Conservation (phyloP, 1,140 invertebrate genomes). For the Papilio glaucus region DNA sequence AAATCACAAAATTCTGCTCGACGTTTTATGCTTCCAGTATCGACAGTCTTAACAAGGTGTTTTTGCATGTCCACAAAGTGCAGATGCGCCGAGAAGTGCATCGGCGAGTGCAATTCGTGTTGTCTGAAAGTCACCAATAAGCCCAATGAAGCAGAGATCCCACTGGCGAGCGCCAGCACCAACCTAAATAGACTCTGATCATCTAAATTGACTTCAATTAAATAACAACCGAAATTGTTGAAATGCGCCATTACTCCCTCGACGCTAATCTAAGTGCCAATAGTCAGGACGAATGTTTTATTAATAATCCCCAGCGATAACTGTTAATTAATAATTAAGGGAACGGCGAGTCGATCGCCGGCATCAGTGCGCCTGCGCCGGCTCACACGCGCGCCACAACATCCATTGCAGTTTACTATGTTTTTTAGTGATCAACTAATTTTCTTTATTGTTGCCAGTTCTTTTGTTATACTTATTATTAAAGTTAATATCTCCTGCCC, state of each 20-base stretch:
- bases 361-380: slow-evolving; percentile 62
- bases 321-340: slow-evolving; percentile 81
- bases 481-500: not conserved
- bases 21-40: not conserved
- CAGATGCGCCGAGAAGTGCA: slow-evolving; percentile 76
- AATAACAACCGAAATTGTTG: slow-evolving; percentile 84
- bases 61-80: slow-evolving; percentile 51
- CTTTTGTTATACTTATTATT: not conserved
- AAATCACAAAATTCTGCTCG: slow-evolving; percentile 5
- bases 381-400: slow-evolving; percentile 42
- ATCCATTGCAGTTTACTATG: not conserved
- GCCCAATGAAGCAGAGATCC: slow-evolving; percentile 83
- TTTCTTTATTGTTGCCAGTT: not conserved
- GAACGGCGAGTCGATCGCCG: slow-evolving; percentile 58
- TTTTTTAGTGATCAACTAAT: not conserved
- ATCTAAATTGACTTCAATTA: slow-evolving; percentile 84
- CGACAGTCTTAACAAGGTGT: slow-evolving; percentile 44
- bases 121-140: slow-evolving; percentile 83
- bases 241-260: slow-evolving; percentile 83
- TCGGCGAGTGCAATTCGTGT: slow-evolving; percentile 80
- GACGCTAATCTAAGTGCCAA: slow-evolving; percentile 82
- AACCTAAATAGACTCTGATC: slow-evolving; percentile 84
- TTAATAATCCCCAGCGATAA: slow-evolving; percentile 79
- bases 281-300: slow-evolving; percentile 82
- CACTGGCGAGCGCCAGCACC: slow-evolving; percentile 80